Percentiles rank a stretch among this genome's conserved stretches.
These are phyloP conservation scores for Dichetophora obliterata DNA, from an alignment of 2,888 invertebrate genomes.

Conservation along the genomic window DNA sequence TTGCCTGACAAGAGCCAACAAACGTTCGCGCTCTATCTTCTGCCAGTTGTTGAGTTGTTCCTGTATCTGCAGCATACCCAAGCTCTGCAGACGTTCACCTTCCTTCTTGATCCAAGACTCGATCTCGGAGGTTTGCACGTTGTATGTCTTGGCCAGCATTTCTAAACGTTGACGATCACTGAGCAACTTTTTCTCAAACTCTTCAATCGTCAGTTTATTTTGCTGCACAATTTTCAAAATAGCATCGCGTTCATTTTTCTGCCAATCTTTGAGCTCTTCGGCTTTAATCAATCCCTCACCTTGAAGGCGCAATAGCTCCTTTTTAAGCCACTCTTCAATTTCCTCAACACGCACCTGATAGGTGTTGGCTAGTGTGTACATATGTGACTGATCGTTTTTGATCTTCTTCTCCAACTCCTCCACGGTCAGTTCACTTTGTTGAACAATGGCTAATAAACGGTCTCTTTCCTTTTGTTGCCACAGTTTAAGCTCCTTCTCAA, in stretches of 20 bases:
- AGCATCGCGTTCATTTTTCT: constrained; percentile 60
- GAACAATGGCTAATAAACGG: constrained; percentile 59
- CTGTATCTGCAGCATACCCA: constrained; percentile 61
- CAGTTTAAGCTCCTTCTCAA: constrained; percentile 60
- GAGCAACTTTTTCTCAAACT: constrained; percentile 61
- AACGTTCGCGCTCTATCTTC: constrained; percentile 61
- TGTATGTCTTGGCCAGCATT: constrained; percentile 61
- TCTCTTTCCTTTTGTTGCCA: constrained; percentile 67
- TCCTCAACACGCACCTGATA: constrained; percentile 64
- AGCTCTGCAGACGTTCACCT: constrained; percentile 60
- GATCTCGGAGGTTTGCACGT: constrained; percentile 64
- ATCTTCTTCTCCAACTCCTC: constrained; percentile 64
- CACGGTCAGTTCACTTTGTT: constrained; percentile 61
- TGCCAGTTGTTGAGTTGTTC: constrained; percentile 66
- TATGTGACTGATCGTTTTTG: constrained; percentile 61
- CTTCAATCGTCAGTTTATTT: constrained; percentile 63
- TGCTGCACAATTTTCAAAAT: constrained; percentile 60
- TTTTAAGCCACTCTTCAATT: constrained; percentile 65
- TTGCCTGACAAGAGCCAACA: constrained; percentile 59
- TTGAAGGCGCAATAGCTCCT: constrained; percentile 61
- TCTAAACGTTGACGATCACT: constrained; percentile 61
- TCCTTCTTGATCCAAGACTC: constrained; percentile 65
- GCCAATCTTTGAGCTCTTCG: constrained; percentile 66
- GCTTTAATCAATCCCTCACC: constrained; percentile 62
- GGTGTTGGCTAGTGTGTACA: constrained; percentile 61